These are phyloP conservation scores for Dendrophyllia cribrosa DNA, from an alignment of 64 coral and sea anemone species.

Conservation along the genomic window DNA sequence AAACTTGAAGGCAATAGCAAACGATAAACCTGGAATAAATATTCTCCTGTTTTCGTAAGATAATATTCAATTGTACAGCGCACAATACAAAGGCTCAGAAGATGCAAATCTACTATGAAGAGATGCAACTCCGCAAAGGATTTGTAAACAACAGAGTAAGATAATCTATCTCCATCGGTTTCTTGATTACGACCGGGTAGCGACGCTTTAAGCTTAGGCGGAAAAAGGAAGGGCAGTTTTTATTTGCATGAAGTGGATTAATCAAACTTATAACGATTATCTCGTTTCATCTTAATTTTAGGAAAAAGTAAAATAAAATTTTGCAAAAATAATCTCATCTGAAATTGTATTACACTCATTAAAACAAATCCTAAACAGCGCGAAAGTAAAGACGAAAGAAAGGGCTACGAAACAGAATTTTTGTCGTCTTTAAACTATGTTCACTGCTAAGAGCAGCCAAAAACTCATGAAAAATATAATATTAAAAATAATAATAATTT, in stretches of 20 bases:
- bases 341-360: too few relatives aligned
- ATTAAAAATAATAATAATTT: too few relatives aligned
- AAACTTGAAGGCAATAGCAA: background rate
- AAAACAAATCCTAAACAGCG: too few relatives aligned
- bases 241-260: conserved; percentile 37
- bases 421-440: too few relatives aligned
- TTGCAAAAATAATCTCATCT: too few relatives aligned
- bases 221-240: conserved; percentile 21
- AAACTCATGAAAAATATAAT: too few relatives aligned
- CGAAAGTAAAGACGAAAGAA: too few relatives aligned
- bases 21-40: background rate
- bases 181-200: background rate
- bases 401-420: too few relatives aligned
- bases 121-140: background rate
- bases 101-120: background rate
- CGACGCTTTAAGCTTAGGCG: background rate
- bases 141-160: background rate
- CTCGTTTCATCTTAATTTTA: background rate
- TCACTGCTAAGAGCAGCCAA: too few relatives aligned
- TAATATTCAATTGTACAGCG: background rate
- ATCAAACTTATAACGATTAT: conserved; percentile 37
- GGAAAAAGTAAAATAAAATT: background rate
- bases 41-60: background rate
- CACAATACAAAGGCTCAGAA: background rate
- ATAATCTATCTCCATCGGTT: conserved; percentile 22